These are phyloP conservation scores for Euspilapteryx auroguttella DNA, from an alignment of 2,888 invertebrate genomes.

Conservation along the genomic window DNA sequence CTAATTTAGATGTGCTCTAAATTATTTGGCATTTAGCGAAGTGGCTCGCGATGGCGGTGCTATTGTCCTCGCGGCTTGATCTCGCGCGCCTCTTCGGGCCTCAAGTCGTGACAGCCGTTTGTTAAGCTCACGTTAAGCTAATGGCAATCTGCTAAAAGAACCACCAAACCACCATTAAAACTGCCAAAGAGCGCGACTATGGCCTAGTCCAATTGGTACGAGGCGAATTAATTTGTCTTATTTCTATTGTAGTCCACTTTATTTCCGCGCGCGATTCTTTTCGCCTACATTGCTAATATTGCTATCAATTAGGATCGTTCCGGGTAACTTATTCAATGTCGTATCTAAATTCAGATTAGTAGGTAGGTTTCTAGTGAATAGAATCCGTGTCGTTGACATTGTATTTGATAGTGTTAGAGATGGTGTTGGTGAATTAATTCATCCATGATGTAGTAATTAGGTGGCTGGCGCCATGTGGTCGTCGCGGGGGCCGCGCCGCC, in stretches of 20 bases:
- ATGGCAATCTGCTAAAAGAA: conserved; percentile 42
- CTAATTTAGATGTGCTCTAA: too few species aligned
- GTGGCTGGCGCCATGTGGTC: conserved; percentile 42
- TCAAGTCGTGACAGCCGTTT: conserved; percentile 48
- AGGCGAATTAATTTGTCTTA: conserved; percentile 30
- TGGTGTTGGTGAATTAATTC: conserved; percentile 1
- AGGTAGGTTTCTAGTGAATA: too few species aligned
- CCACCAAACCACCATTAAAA: conserved; percentile 33
- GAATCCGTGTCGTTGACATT: not conserved
- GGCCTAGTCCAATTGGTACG: conserved; percentile 42
- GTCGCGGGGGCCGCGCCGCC: conserved; percentile 37
- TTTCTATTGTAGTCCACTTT: conserved; percentile 28
- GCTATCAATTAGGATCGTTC: too few species aligned
- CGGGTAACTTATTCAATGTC: too few species aligned
- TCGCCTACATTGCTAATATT: too few species aligned
- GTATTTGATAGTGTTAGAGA: not conserved
- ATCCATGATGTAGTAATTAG: conserved; percentile 43
- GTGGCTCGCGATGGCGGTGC: too few species aligned
- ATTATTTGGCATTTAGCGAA: too few species aligned
- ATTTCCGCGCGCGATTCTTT: too few species aligned
- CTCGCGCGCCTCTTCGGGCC: too few species aligned
- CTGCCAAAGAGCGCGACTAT: conserved; percentile 27
- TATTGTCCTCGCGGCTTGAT: too few species aligned
- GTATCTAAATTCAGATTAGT: too few species aligned
- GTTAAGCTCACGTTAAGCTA: too few species aligned